Percentiles rank a stretch among this genome's conserved stretches.
These are phyloP conservation scores for Pelochelys cantorii DNA, from an alignment of 2,797 vertebrate species.

Conservation along the genomic window DNA sequence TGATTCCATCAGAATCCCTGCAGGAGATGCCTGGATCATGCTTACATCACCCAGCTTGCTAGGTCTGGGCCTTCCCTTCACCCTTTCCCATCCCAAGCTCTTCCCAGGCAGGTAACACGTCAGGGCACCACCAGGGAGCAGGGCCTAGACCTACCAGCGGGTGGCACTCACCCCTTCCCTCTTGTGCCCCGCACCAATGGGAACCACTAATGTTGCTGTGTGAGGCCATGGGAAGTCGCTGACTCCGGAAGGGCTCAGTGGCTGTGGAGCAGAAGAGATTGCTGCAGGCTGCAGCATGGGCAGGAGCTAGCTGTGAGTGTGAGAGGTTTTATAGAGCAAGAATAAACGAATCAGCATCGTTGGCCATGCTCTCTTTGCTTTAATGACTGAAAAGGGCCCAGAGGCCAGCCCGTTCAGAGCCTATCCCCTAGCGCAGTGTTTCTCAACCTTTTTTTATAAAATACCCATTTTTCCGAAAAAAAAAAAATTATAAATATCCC, in stretches of 20 bases:
- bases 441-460: too few relatives aligned
- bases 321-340: neutral
- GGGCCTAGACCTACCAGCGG: neutral
- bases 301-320: rapidly evolving
- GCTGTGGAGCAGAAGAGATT: rapidly evolving
- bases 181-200: too few relatives aligned
- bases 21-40: neutral
- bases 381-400: neutral
- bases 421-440: neutral
- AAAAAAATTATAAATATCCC: too few relatives aligned
- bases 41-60: neutral
- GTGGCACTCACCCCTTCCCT: neutral
- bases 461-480: too few relatives aligned
- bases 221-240: neutral
- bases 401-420: neutral
- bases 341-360: rapidly evolving
- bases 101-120: neutral
- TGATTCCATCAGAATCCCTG: neutral
- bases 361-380: rapidly evolving
- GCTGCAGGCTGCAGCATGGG: rapidly evolving
- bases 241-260: rapidly evolving
- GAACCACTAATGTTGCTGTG: neutral
- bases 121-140: neutral
- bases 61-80: neutral
- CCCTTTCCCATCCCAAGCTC: neutral